phyloP scores from a whole-genome alignment of 1,140 invertebrate species.

The Dryas iulia region DNA sequence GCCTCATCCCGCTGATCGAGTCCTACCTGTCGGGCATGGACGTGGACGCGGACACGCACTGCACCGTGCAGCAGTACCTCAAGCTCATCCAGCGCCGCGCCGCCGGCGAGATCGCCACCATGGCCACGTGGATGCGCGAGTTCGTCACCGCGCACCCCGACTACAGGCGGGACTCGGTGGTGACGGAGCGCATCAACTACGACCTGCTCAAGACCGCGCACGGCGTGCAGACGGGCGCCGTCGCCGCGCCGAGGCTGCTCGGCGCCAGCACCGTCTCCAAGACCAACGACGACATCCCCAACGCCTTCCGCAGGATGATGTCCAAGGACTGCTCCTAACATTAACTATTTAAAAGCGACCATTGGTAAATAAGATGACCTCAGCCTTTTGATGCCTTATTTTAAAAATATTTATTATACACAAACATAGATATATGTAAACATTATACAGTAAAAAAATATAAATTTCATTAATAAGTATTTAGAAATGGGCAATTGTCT shows the following conservation, averaged over 20 bases:
- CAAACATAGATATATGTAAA: too few species aligned
- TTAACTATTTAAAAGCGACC: neutral
- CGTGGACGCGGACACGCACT: conserved; percentile 97
- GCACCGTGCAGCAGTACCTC: conserved; percentile 98
- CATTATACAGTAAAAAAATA: too few species aligned
- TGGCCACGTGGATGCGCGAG: conserved; percentile 94
- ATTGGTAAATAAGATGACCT: neutral
- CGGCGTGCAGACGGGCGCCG: conserved; percentile 86
- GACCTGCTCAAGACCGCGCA: conserved; percentile 92
- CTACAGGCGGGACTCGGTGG: conserved; percentile 95
- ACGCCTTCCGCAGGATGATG: conserved; percentile 83
- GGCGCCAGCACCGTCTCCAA: conserved; percentile 85
- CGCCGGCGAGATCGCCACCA: conserved; percentile 91
- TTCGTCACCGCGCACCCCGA: conserved; percentile 94
- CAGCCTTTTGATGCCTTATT: neutral
- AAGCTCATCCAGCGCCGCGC: conserved; percentile 95
- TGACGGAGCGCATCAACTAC: conserved; percentile 95
- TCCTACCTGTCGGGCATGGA: conserved; percentile 96
- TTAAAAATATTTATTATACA: neutral
- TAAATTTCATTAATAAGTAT: too few species aligned
- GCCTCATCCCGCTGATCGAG: conserved; percentile 84
- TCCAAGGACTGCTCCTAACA: conserved; percentile 67
- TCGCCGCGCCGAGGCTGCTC: conserved; percentile 88
- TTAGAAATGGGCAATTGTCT: too few species aligned
- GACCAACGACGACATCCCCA: conserved; percentile 90